Evolutionary conservation across 2,113 vertebrate species (phyloP).

Genomic region (Carassius auratus): DNA sequence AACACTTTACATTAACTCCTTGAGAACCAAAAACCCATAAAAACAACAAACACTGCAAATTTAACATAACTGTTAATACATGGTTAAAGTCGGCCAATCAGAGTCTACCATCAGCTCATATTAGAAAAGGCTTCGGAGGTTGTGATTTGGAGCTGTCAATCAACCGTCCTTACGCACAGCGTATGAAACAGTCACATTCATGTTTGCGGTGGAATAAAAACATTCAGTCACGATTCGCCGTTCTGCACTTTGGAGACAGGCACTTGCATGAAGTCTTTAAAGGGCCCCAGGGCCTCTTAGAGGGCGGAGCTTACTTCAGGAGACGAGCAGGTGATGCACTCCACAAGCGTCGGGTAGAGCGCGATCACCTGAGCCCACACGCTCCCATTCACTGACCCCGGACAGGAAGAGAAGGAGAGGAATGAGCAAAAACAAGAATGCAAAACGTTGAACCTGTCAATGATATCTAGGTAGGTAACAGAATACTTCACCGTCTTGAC

Average conservation of each 20-base stretch:
- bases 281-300: conserved; percentile 94
- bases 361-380: conserved; percentile 98
- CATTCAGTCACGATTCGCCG: conserved; percentile 88
- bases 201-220: conserved; percentile 63
- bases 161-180: conserved; percentile 55
- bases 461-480: neutral
- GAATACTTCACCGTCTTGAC: neutral
- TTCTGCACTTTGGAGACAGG: conserved; percentile 95
- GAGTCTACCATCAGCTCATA: conserved; percentile 69
- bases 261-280: conserved; percentile 99
- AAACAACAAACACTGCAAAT: conserved; percentile 75
- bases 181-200: conserved; percentile 68
- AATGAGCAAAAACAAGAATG: neutral
- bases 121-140: conserved; percentile 67
- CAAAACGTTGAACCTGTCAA: neutral
- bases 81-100: conserved; percentile 70
- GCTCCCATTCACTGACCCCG: conserved; percentile 87
- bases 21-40: conserved; percentile 51
- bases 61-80: conserved; percentile 80
- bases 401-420: neutral
- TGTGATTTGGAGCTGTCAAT: conserved; percentile 47
- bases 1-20: conserved; percentile 88
- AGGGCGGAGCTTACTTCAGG: conserved; percentile 95
- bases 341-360: conserved; percentile 94
- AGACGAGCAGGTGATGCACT: conserved; percentile 96